These are phyloP conservation scores for Drosophila kanekoi DNA, from an alignment of 2,888 invertebrate genomes.

Conservation along the genomic window DNA sequence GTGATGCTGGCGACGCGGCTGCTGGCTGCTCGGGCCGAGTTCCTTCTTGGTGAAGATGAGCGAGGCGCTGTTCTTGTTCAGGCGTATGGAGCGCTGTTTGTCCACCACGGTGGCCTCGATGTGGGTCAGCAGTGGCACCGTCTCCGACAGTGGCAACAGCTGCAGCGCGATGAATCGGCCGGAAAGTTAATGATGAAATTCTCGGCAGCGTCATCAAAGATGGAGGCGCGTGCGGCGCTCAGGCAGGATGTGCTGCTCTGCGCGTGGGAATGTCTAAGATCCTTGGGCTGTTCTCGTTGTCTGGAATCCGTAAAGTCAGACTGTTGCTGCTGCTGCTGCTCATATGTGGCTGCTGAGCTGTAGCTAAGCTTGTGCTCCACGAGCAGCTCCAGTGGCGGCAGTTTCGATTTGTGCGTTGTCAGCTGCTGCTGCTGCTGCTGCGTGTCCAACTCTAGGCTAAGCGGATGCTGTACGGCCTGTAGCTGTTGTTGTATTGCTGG, in stretches of 20 bases:
- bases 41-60: conserved; percentile 85
- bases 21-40: conserved; percentile 24
- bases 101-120: conserved; percentile 81
- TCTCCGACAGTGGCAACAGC: conserved; percentile 82
- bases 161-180: conserved; percentile 77
- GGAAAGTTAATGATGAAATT: conserved; percentile 82
- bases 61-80: conserved; percentile 84
- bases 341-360: conserved; percentile 63
- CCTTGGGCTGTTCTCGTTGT: conserved; percentile 16
- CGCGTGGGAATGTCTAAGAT: conserved; percentile 45
- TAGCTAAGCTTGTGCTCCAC: conserved; percentile 81
- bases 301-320: conserved; percentile 4
- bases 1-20: conserved; percentile 66
- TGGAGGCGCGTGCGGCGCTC: conserved; percentile 56
- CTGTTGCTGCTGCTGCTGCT: conserved; percentile 42
- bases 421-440: conserved; percentile 37
- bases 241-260: conserved; percentile 65
- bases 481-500: conserved; percentile 54
- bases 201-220: conserved; percentile 83
- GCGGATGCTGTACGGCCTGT: conserved; percentile 21
- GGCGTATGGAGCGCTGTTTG: conserved; percentile 82
- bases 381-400: conserved; percentile 76
- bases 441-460: conserved; percentile 20
- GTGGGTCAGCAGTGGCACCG: conserved; percentile 83
- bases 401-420: conserved; percentile 54